A percentile compares a stretch with the other conserved stretches of the same genome.
These are phyloP conservation scores for Strigops habroptila DNA, from an alignment of 2,113 vertebrate genomes.

Conservation along the genomic window DNA sequence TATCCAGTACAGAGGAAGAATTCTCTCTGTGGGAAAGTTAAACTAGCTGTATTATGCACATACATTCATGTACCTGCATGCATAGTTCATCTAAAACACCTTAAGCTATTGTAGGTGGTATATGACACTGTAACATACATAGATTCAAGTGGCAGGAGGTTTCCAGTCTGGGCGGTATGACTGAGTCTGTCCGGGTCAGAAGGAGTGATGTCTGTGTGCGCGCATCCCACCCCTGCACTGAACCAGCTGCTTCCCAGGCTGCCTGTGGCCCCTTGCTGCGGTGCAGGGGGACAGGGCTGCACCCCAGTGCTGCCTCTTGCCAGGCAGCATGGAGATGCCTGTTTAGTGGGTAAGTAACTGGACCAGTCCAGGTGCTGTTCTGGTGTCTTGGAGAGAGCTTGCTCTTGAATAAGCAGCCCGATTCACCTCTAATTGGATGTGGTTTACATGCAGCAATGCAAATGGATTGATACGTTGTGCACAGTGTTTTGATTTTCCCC, in stretches of 20 bases:
- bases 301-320: background rate
- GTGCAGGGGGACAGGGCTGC: background rate
- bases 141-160: background rate
- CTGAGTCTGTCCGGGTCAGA: background rate
- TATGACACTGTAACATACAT: background rate
- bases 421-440: fast-evolving
- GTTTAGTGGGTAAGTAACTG: background rate
- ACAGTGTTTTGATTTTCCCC: background rate
- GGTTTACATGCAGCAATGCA: background rate
- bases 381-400: background rate
- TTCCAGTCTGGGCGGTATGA: fast-evolving
- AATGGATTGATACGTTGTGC: background rate
- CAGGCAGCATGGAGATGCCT: fast-evolving
- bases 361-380: background rate
- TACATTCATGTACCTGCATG: background rate
- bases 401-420: fast-evolving
- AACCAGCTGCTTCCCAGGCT: background rate
- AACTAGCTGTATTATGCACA: background rate
- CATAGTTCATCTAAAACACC: background rate
- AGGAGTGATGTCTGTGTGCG: fast-evolving
- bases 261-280: background rate
- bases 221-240: fast-evolving
- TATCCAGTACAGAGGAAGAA: background rate
- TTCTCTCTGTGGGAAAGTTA: background rate
- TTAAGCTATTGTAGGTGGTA: background rate